Conservation (phyloP, 1,140 invertebrate genomes). For the Leptinotarsa undecemlineata region DNA sequence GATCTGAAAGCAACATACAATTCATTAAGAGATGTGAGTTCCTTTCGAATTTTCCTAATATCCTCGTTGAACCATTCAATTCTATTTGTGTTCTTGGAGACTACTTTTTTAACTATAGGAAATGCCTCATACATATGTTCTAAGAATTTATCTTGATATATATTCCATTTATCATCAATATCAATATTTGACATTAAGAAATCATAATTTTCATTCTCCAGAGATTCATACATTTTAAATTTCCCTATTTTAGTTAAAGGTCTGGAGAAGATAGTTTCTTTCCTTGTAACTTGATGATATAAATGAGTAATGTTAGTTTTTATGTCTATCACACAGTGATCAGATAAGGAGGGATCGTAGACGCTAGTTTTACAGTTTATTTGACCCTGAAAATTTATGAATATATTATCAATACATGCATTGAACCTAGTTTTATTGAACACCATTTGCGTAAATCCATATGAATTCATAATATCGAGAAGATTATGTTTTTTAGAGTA, state of each 20-base stretch:
- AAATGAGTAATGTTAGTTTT: too few relatives aligned
- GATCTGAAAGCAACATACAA: background rate
- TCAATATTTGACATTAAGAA: too few relatives aligned
- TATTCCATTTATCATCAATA: too few relatives aligned
- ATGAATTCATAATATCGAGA: constrained; percentile 6
- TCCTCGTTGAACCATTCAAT: too few relatives aligned
- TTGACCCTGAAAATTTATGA: constrained; percentile 7
- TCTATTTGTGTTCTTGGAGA: too few relatives aligned
- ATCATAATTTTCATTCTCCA: too few relatives aligned
- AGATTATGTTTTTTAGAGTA: background rate
- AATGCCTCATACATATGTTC: background rate
- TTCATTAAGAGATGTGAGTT: background rate
- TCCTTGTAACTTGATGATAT: background rate
- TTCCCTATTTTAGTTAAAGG: background rate
- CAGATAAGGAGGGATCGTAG: constrained; percentile 4
- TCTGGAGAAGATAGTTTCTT: background rate
- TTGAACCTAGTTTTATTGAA: background rate
- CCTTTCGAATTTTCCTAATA: background rate
- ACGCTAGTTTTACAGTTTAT: constrained; percentile 8
- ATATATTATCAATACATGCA: constrained; percentile 5
- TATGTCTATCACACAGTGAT: background rate
- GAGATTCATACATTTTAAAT: background rate
- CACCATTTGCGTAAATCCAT: constrained; percentile 7
- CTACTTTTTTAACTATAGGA: too few relatives aligned
- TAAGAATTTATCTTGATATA: background rate